These are phyloP conservation scores for Lucifuga dentata DNA, from an alignment of 2,113 vertebrate genomes.

Conservation along the genomic window DNA sequence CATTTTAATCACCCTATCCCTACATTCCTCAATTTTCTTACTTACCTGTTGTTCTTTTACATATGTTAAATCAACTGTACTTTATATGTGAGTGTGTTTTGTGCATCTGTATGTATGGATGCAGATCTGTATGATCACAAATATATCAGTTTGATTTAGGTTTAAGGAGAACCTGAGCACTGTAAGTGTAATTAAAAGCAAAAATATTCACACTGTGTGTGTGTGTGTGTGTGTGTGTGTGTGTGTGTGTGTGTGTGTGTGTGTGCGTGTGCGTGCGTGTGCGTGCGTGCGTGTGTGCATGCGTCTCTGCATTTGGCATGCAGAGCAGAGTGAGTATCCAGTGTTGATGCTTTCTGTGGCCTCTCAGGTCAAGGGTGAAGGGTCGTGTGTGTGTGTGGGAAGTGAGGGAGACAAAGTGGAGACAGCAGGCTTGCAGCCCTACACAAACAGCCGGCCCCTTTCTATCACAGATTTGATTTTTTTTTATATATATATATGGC, in stretches of 20 bases:
- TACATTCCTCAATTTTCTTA: conserved; percentile 7
- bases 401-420: conserved; percentile 64
- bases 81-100: too few species aligned
- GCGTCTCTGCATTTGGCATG: conserved; percentile 47
- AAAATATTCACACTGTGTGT: too few species aligned
- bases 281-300: not conserved
- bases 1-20: too few species aligned
- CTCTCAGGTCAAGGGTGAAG: conserved; percentile 53
- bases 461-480: conserved; percentile 40
- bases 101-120: too few species aligned
- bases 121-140: too few species aligned
- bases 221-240: conserved; percentile 4
- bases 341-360: conserved; percentile 68
- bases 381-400: conserved; percentile 71
- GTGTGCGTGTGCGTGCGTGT: conserved; percentile 9
- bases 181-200: too few species aligned
- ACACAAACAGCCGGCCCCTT: conserved; percentile 60
- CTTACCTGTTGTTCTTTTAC: not conserved
- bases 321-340: conserved; percentile 59
- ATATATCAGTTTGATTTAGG: too few species aligned
- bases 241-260: conserved; percentile 13
- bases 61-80: too few species aligned
- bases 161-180: too few species aligned
- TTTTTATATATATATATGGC: conserved; percentile 14
- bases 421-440: conserved; percentile 68